Conservation (phyloP, 2,797 vertebrate species). For the Myripristis jacobus region DNA sequence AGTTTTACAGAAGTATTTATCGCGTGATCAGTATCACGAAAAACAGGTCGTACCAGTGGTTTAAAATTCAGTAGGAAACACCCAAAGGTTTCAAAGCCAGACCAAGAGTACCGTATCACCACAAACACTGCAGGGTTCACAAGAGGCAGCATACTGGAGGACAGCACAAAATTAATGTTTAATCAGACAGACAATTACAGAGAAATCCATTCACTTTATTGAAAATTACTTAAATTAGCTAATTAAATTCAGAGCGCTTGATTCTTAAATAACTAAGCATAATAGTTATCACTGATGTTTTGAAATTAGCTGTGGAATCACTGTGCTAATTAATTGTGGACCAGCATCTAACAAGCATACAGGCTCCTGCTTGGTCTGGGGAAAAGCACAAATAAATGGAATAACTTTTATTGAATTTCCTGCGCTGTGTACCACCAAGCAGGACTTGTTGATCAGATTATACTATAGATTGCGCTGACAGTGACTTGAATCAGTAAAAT, state of each 20-base stretch:
- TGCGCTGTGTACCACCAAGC: too few species aligned
- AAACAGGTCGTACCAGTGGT: too few species aligned
- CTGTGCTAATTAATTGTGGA: slow-evolving; percentile 56
- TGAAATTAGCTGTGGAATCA: slow-evolving; percentile 49
- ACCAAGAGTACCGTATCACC: not conserved
- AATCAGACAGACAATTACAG: slow-evolving; percentile 54
- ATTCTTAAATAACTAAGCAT: slow-evolving; percentile 53
- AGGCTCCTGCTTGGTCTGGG: slow-evolving; percentile 22
- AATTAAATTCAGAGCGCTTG: slow-evolving; percentile 51
- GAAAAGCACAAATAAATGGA: slow-evolving; percentile 41
- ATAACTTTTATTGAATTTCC: slow-evolving; percentile 42
- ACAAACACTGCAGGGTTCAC: slow-evolving; percentile 11
- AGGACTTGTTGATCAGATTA: too few species aligned
- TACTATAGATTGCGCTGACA: too few species aligned
- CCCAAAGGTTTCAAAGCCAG: not conserved
- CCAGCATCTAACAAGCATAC: slow-evolving; percentile 17
- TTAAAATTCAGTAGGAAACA: not conserved
- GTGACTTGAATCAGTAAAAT: too few species aligned
- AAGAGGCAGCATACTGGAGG: slow-evolving; percentile 2
- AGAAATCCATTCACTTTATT: slow-evolving; percentile 51
- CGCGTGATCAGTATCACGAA: slow-evolving; percentile 33
- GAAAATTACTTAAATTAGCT: slow-evolving; percentile 43
- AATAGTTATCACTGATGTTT: slow-evolving; percentile 49
- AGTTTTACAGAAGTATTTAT: slow-evolving; percentile 51
- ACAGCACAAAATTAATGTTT: slow-evolving; percentile 47